Evolutionary conservation across 2,888 invertebrate genomes (phyloP), one percentile per base, ranked within the genome.

Genomic region (Lasius platythorax): DNA sequence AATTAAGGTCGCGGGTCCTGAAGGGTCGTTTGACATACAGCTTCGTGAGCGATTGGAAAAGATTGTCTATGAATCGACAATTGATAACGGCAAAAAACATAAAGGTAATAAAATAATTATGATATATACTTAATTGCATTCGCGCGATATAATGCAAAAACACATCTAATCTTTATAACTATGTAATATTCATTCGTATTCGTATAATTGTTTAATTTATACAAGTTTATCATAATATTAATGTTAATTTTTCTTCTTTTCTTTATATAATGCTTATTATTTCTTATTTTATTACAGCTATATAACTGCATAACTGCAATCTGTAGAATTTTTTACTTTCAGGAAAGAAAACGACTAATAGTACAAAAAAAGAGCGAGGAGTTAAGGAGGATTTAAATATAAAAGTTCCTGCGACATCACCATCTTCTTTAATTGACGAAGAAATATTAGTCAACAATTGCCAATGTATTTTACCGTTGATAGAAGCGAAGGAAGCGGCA

Each of bases 401-500:
- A 0, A 11, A 23, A 2, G 11, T 53, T 46, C 82, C 74, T 1
- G 8, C 11, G 5, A 72, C 87, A 5, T 83, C 87, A 43, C 46
- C 83, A 28, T 33, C 83, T 53, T 84, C 87, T 5, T 61, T 85
- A 28, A 68, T 6, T 15, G 92, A 93, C 1, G 91, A 92, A 40
- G 88, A 89, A 70, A 56, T 68, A 3, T 75, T 90, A 43, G 43
- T 5, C 5, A 43, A 58, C 11, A 89, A 90, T 11, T 86, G 89
- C 23, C 61, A 28, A 30, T 92, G 84, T 15, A 91, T 92, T 74
- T 46, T 92, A 37, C 92, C 92, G 2, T 68, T 92, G 30, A 87
- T 88, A 81, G 91, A 92, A 81, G 84, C 92, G 6, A 90, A 90
- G 8, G 92, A 92, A 67, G 73, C 89, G 3, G 0, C 46, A 6